Percentiles rank a stretch among this genome's conserved stretches.
Conservation (phyloP, 2,113 vertebrate genomes). For the Muntiacus reevesi region DNA sequence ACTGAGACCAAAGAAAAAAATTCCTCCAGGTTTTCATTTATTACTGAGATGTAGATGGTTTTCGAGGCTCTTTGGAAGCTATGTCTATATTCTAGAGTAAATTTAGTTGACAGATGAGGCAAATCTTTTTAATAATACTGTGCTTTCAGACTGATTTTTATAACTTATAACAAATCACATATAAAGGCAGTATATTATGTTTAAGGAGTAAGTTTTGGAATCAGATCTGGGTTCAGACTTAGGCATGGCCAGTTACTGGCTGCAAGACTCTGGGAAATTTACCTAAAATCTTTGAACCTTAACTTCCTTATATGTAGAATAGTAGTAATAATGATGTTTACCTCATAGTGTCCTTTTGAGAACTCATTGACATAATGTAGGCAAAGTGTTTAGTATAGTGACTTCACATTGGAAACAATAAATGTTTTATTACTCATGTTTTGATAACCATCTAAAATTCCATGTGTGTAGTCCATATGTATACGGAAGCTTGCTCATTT, state of each 20-base stretch:
- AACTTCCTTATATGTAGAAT: not conserved
- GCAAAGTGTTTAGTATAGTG: not conserved
- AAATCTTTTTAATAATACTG: not conserved
- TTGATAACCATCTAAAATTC: not conserved
- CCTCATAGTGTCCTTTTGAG: not conserved
- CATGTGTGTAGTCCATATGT: not conserved
- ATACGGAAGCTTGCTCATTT: not conserved
- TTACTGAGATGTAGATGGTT: not conserved
- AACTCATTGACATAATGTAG: not conserved
- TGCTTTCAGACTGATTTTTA: not conserved
- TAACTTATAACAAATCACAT: not conserved
- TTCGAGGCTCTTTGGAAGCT: not conserved
- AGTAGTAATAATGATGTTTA: not conserved
- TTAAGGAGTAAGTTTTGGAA: not conserved
- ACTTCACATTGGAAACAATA: not conserved
- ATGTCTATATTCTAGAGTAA: slow-evolving; percentile 14
- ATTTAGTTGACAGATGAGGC: slow-evolving; percentile 4
- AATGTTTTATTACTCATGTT: not conserved
- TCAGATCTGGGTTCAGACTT: not conserved
- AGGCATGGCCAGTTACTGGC: not conserved
- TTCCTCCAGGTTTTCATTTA: not conserved
- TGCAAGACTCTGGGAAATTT: not conserved
- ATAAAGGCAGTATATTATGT: not conserved
- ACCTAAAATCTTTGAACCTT: not conserved
- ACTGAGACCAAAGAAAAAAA: not conserved